Evolutionary conservation across 2,797 vertebrate genomes (phyloP).

Genomic region (Eleutherodactylus coqui): DNA sequence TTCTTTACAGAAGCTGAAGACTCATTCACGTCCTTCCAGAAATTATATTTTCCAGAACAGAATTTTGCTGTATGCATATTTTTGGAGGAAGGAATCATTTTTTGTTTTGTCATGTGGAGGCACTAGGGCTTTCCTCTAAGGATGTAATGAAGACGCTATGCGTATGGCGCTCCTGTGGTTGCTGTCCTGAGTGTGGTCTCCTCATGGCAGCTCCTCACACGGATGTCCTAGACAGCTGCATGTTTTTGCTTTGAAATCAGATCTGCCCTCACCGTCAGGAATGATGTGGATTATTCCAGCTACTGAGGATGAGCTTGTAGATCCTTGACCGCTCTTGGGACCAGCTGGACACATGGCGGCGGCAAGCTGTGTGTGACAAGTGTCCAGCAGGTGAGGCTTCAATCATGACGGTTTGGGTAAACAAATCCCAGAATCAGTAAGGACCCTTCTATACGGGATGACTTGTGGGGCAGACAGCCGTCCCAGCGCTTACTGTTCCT

Average conservation of each 20-base stretch:
- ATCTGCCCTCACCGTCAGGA: slow-evolving; percentile 22
- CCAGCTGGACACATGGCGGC: slow-evolving; percentile 32
- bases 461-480: no score
- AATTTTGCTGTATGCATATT: not conserved
- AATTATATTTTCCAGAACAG: no score
- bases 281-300: slow-evolving; percentile 5
- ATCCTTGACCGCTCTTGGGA: not conserved
- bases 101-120: not conserved
- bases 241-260: slow-evolving; percentile 55
- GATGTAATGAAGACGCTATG: not conserved
- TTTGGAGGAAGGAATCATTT: not conserved
- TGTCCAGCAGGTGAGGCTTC: slow-evolving; percentile 35
- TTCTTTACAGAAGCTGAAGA: no score
- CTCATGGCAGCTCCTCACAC: not conserved
- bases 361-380: not conserved
- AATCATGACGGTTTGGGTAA: not conserved
- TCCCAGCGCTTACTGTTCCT: no score
- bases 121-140: not conserved
- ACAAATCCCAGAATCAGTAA: not conserved
- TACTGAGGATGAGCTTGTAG: slow-evolving; percentile 1
- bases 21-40: no score
- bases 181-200: not conserved
- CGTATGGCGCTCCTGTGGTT: not conserved
- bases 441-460: no score
- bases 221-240: slow-evolving; percentile 37